Percentiles rank a stretch among this genome's conserved stretches.
Conservation (phyloP, 1,140 invertebrate genomes). For the Mamestra configurata region DNA sequence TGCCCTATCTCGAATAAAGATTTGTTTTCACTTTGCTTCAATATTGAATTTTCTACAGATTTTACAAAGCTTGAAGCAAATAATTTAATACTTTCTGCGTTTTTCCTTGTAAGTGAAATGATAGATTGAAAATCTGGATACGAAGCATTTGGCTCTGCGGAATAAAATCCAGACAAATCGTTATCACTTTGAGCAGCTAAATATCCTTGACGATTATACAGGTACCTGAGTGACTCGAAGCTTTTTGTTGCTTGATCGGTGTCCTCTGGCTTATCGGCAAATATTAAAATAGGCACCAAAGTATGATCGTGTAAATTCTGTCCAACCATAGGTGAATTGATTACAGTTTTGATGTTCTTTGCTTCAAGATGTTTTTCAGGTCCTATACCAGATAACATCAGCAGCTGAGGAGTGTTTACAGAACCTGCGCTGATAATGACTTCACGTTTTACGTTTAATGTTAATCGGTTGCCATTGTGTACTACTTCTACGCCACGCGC, state of each 20-base stretch:
- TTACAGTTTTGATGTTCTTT: background rate
- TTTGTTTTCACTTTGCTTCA: slow-evolving; percentile 72
- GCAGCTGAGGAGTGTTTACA: slow-evolving; percentile 83
- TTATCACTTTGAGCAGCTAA: slow-evolving; percentile 54
- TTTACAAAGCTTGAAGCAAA: background rate
- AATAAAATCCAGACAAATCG: slow-evolving; percentile 64
- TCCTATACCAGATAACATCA: slow-evolving; percentile 78
- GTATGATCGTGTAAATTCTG: slow-evolving; percentile 90
- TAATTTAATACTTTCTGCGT: slow-evolving; percentile 1
- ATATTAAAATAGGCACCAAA: slow-evolving; percentile 59
- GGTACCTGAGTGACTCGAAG: slow-evolving; percentile 59
- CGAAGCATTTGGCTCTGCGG: slow-evolving; percentile 38
- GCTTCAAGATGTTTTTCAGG: slow-evolving; percentile 60
- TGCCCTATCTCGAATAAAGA: slow-evolving; percentile 71
- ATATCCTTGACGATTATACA: slow-evolving; percentile 60
- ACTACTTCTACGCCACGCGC: slow-evolving; percentile 52
- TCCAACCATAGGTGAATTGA: slow-evolving; percentile 88
- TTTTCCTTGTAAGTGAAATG: slow-evolving; percentile 30
- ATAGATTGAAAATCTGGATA: slow-evolving; percentile 70
- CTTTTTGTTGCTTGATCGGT: slow-evolving; percentile 23
- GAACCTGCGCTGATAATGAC: slow-evolving; percentile 85
- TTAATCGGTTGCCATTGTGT: slow-evolving; percentile 49
- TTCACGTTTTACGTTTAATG: slow-evolving; percentile 74
- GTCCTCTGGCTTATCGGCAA: slow-evolving; percentile 50
- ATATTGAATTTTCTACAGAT: slow-evolving; percentile 51